Evolutionary conservation across 2,888 invertebrate genomes (phyloP).

Genomic region (Cordilura impudica): DNA sequence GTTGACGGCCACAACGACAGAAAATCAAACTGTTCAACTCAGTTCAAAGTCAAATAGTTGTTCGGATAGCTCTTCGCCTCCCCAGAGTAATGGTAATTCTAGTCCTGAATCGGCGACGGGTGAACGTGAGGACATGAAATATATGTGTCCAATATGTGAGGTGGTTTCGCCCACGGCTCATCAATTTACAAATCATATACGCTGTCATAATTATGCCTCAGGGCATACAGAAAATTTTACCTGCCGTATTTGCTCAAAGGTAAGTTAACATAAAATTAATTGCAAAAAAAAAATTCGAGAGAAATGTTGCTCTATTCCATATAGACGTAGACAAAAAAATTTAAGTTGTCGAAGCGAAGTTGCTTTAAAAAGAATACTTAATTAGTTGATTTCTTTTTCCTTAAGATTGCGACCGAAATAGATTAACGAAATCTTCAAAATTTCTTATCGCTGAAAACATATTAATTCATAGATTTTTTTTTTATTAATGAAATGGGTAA

Average conservation of each 20-base stretch:
- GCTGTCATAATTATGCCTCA: conserved; percentile 82
- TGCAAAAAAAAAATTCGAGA: no score
- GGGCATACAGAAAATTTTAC: conserved; percentile 78
- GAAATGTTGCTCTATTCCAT: no score
- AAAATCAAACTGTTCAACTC: conserved; percentile 43
- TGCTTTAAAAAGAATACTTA: no score
- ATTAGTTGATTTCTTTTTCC: no score
- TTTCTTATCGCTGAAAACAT: no score
- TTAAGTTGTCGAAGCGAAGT: no score
- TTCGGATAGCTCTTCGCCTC: conserved; percentile 64
- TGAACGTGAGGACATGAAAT: conserved; percentile 78
- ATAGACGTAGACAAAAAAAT: no score
- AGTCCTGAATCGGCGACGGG: conserved; percentile 75
- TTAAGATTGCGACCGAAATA: no score
- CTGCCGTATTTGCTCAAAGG: conserved; percentile 78
- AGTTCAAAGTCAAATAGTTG: conserved; percentile 56
- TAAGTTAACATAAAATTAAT: no score
- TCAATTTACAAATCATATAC: conserved; percentile 85
- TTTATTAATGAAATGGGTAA: no score
- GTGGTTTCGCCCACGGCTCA: conserved; percentile 81
- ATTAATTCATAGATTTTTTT: no score
- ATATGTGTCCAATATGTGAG: conserved; percentile 84
- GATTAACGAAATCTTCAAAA: no score
- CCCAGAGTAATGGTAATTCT: conserved; percentile 67
- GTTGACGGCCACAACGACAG: neutral